These are phyloP conservation scores for Bubo bubo DNA, from an alignment of 2,113 vertebrate genomes.

Conservation along the genomic window DNA sequence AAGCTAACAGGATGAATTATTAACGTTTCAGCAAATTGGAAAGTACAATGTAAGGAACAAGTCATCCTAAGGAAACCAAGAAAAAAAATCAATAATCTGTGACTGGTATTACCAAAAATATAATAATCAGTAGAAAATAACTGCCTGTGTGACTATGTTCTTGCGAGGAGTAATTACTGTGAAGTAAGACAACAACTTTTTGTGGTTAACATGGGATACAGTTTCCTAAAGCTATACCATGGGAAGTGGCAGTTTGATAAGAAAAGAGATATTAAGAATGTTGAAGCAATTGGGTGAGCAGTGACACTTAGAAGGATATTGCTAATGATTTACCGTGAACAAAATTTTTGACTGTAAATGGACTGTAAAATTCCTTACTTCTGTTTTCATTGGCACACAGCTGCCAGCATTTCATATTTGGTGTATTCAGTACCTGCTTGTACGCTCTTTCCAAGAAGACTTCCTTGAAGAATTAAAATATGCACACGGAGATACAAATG, in stretches of 20 bases:
- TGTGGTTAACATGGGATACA: neutral
- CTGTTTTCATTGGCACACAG: neutral
- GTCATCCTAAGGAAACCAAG: neutral
- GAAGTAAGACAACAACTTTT: neutral
- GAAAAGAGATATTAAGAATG: neutral
- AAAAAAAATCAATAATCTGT: neutral
- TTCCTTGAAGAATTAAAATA: neutral
- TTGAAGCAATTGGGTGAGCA: neutral
- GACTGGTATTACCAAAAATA: neutral
- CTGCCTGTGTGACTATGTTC: neutral
- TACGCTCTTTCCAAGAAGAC: neutral
- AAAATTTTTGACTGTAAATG: neutral
- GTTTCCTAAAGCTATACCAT: neutral
- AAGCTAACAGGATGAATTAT: neutral
- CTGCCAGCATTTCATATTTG: neutral
- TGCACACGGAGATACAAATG: neutral
- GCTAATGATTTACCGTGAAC: neutral
- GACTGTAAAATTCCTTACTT: neutral
- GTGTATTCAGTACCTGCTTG: neutral
- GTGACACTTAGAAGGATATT: neutral
- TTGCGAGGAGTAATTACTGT: neutral
- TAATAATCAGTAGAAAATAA: neutral
- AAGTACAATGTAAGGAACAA: neutral
- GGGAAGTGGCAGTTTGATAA: neutral
- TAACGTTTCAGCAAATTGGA: neutral